Conservation (phyloP, 1,140 invertebrate species). For the Cepaea nemoralis region DNA sequence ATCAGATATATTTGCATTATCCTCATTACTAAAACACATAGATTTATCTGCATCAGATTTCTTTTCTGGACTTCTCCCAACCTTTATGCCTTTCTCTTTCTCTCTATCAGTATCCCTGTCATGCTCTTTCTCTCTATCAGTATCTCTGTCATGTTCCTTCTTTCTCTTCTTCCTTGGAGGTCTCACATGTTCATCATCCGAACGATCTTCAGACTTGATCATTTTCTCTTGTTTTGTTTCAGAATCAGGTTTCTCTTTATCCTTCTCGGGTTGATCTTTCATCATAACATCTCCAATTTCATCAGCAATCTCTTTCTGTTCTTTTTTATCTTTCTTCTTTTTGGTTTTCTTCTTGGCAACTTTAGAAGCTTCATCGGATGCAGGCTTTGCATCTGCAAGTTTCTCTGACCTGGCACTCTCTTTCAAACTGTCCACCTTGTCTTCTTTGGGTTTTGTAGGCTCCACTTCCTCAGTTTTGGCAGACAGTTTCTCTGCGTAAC, state of each 20-base stretch:
- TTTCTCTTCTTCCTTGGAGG: slow-evolving; percentile 36
- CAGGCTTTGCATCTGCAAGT: background rate
- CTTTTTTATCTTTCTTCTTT: slow-evolving; percentile 10
- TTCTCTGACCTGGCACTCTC: background rate
- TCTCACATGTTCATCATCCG: background rate
- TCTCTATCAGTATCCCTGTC: background rate
- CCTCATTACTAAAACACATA: background rate
- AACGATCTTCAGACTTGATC: slow-evolving; percentile 24
- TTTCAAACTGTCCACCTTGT: background rate
- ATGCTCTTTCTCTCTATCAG: slow-evolving; percentile 19
- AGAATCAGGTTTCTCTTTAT: slow-evolving; percentile 5
- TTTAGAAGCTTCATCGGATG: background rate
- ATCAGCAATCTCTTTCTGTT: background rate
- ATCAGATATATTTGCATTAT: background rate
- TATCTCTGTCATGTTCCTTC: slow-evolving; percentile 15
- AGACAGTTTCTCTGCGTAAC: background rate
- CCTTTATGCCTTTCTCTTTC: background rate
- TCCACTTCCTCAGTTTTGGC: background rate
- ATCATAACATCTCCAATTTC: background rate
- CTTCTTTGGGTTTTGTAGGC: background rate
- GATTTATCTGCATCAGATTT: slow-evolving; percentile 8
- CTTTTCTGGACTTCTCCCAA: background rate
- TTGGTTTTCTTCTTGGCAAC: background rate
- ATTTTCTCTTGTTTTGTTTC: slow-evolving; percentile 7
- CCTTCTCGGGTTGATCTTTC: slow-evolving; percentile 13